Conservation (phyloP, 35 echinoderm and acorn worm species). For the Heliocidaris erythrogramma region DNA sequence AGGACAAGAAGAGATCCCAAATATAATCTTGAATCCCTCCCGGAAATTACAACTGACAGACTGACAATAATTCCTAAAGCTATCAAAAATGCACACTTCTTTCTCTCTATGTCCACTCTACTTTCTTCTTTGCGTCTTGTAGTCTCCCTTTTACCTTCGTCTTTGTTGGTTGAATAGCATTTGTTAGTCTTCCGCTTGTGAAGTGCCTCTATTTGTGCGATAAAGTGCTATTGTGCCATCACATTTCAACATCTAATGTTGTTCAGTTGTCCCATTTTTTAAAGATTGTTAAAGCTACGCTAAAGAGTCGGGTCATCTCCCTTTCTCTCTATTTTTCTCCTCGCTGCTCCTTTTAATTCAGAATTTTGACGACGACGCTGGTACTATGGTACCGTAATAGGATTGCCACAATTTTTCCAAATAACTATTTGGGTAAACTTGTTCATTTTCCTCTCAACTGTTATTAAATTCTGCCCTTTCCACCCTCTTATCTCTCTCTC, state of each 20-base stretch:
- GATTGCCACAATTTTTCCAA: neutral
- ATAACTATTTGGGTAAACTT: neutral
- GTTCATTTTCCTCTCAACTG: neutral
- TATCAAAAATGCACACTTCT: neutral
- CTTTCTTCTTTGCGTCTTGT: neutral
- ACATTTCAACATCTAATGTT: constrained; percentile 6
- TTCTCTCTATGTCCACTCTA: neutral
- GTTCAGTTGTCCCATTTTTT: neutral
- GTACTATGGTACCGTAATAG: neutral
- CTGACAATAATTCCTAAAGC: neutral
- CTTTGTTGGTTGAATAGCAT: constrained; percentile 9
- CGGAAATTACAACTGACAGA: neutral
- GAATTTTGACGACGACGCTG: neutral
- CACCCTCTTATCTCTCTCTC: too few species aligned
- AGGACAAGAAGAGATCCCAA: neutral
- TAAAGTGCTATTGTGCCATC: constrained; percentile 25
- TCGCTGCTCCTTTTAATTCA: neutral
- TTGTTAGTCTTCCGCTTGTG: neutral
- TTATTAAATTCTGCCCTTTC: neutral
- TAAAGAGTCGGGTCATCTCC: neutral
- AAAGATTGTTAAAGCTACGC: neutral
- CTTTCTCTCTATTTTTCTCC: neutral
- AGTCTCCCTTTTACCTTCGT: neutral
- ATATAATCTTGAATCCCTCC: neutral
- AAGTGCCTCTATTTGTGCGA: neutral